Evolutionary conservation across 2,113 vertebrate genomes (phyloP).

Genomic region (Oncorhynchus mykiss): DNA sequence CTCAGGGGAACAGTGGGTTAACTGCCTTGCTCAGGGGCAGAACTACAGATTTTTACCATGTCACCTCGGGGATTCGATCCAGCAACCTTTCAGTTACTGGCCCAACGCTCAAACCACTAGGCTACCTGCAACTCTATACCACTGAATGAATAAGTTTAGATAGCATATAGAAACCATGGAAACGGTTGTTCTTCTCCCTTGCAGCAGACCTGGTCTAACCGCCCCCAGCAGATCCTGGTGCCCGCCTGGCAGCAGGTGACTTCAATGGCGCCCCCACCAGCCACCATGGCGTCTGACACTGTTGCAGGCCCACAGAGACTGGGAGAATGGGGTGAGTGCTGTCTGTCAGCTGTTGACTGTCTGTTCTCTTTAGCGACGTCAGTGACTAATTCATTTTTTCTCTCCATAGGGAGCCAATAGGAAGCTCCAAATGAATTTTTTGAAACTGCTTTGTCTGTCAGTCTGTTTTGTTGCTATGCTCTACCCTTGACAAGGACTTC

Average conservation of each 20-base stretch:
- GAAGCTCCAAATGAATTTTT: no score
- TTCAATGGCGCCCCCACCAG: conserved; percentile 76
- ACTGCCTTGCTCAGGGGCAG: no score
- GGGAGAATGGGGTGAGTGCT: conserved; percentile 91
- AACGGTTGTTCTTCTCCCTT: conserved; percentile 11
- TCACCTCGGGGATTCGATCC: no score
- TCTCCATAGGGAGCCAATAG: no score
- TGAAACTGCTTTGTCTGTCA: not conserved
- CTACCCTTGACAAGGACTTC: conserved; percentile 17
- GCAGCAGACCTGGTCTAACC: conserved; percentile 87
- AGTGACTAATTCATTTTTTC: not conserved
- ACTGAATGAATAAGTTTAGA: no score
- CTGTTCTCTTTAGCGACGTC: not conserved
- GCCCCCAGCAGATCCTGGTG: conserved; percentile 90
- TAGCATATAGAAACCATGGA: not conserved
- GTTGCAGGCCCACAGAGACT: conserved; percentile 91
- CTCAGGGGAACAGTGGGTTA: no score
- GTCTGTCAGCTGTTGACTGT: not conserved
- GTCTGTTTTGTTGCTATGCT: conserved; percentile 17
- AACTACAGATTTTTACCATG: no score
- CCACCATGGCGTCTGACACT: conserved; percentile 85
- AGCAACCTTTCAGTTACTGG: no score
- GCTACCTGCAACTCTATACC: no score
- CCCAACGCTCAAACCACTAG: no score
- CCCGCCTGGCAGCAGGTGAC: conserved; percentile 94